Evolutionary conservation across 2,888 invertebrate species (phyloP), one percentile per base, ranked within the genome.

Genomic region (Mythimna ferrago): DNA sequence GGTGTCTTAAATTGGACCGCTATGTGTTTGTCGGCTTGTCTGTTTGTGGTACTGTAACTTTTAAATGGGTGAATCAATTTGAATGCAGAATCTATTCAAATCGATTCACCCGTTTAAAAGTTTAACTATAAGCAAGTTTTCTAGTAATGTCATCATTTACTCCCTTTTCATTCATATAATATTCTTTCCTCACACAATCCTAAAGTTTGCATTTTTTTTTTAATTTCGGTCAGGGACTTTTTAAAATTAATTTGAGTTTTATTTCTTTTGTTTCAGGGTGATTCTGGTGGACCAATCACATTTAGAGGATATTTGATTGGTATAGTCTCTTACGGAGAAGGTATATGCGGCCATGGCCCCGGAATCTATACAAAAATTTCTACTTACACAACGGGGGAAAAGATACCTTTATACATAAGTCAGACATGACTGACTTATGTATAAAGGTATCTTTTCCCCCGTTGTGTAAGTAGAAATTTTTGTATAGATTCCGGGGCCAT

Each of bases 281-380:
- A 90, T 76, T 90, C 90, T 16, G 90, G 91, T 6, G 90, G 91
- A 6, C 90, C 90, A 6, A 64, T 91, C 1, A 89, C 89, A 6
- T 90, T 89, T 44, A n/a, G 66, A 6, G 91, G 90, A 5, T 76
- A 88, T 11, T 80, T 90, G 57, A 84, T 84, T 5, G 91, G 91
- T 2, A 62, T 90, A 2, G 88, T 90, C 1, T 89, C 90, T 0
- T 88, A 85, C 73, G 90, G 90, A 2, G 86, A 83, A 1, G 66
- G 54, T 2, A 9, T 7, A 32, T 91, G 91, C 70, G 92, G 91
- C 0, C 44, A 35, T 0, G 62, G 74, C 1, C 90, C 89, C 6
- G 89, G 89, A 1, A 89, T 89, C 0, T 91, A 90, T 69, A 88
- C 88, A 6, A 80, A 82, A 41, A 71, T 91, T 32, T 79, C 84